Base-by-base conservation (phyloP, 2,113 vertebrate genomes). In the Pedetes capensis region DNA sequence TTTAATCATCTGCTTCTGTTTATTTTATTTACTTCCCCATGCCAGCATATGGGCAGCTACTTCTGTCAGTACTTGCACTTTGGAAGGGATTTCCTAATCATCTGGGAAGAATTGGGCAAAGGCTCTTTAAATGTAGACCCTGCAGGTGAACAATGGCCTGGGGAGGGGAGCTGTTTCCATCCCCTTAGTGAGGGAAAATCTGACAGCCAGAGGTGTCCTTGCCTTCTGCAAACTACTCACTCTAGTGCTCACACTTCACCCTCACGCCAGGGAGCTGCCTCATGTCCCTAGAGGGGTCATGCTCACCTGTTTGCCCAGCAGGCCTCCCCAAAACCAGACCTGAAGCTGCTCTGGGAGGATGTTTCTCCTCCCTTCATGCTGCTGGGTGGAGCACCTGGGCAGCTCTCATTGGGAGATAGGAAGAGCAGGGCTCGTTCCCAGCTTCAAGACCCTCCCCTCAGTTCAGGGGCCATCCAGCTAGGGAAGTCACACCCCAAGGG, bases 321-420 rank as follows among this genome's bases (percentile, higher is more conserved):
- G 0, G 39, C 0, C 2, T n/a, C 83, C 11, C 44, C 25, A 16
- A 59, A 39, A 55, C 64, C 8, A 11, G 42, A 5, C 57, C 53
- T 53, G 27, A 0, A 42, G 22, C 22, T 27, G 23, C n/a, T 17
- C 4, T 5, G 23, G 0, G 0, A n/a, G 20, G 18, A 17, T n/a
- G 18, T 18, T 10, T 27, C 61, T 69, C 11, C 49, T 63, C 39
- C 2, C 0, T 39, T 23, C 0, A 1, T 61, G 42, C 32, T 83
- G 37, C 44, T n/a, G 32, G 13, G 1, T 23, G 0, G 3, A 66
- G 29, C 47, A 59, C 64, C 1, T 25, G 2, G 72, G 44, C 0
- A 1, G 55, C 5, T 20, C 37, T 7, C 5, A 0, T 17, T 4
- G 18, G 9, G 51, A 53, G 88, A 32, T 74, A 34, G 86, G 85